phyloP scores from a whole-genome alignment of 1,140 invertebrate genomes.

The Sarcophaga bullata region DNA sequence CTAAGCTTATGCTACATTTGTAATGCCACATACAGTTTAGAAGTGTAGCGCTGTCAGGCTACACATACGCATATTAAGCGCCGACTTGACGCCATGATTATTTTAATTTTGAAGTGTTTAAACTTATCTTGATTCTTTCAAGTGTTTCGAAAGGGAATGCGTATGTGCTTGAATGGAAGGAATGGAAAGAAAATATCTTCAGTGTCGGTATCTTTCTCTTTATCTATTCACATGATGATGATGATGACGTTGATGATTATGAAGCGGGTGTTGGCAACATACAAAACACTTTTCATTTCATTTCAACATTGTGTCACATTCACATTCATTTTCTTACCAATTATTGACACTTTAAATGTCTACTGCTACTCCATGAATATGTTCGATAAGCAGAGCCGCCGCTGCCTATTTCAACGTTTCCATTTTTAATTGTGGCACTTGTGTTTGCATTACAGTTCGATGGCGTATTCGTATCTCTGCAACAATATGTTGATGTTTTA shows the following conservation, averaged over 20 bases:
- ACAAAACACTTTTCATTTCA: slow-evolving; percentile 18
- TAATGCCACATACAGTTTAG: no score
- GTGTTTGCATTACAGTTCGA: not conserved
- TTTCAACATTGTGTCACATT: slow-evolving; percentile 9
- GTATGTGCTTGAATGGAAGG: not conserved
- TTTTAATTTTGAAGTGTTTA: not conserved
- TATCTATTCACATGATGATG: slow-evolving; percentile 7
- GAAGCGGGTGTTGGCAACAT: slow-evolving; percentile 11
- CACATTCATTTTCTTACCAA: slow-evolving; percentile 6
- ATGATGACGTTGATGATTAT: not conserved
- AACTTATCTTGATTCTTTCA: slow-evolving; percentile 7
- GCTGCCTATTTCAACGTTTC: not conserved
- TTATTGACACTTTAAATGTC: slow-evolving; percentile 26
- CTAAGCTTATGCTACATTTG: no score
- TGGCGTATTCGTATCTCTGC: not conserved
- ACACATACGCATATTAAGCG: not conserved
- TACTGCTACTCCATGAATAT: not conserved
- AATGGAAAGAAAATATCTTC: not conserved
- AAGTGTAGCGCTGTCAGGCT: no score
- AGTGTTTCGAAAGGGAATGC: not conserved
- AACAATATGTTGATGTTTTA: not conserved
- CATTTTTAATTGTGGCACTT: not conserved
- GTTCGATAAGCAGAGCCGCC: not conserved
- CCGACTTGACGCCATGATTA: not conserved
- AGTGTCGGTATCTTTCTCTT: slow-evolving; percentile 17